Evolutionary conservation across 2,888 invertebrate species (phyloP).

Genomic region (Microplitis manilae): DNA sequence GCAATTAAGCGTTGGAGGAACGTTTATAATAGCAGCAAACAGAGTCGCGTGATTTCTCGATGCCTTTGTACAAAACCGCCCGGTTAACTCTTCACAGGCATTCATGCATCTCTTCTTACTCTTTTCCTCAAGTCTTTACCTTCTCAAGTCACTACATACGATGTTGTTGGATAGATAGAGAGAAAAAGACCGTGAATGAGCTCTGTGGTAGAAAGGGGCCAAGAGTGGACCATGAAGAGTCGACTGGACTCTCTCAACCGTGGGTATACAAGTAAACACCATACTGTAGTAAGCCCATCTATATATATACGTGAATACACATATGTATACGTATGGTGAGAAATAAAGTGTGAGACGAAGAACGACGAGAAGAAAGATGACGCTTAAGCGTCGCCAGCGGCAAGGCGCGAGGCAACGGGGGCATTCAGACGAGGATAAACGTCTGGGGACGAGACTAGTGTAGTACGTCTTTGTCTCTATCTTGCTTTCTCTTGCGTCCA

Average conservation of each 20-base stretch:
- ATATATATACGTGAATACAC: slow-evolving; percentile 13
- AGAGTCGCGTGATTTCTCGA: slow-evolving; percentile 32
- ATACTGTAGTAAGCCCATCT: background rate
- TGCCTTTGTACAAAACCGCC: slow-evolving; percentile 32
- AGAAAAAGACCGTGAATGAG: background rate
- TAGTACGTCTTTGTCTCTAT: background rate
- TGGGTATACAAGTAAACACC: slow-evolving; percentile 1
- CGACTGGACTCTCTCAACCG: slow-evolving; percentile 28
- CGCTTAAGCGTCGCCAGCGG: slow-evolving; percentile 33
- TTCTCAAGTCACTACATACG: background rate
- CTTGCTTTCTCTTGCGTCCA: slow-evolving; percentile 30
- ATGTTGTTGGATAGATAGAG: background rate
- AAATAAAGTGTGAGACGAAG: slow-evolving; percentile 15
- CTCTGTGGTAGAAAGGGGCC: background rate
- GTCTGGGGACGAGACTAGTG: slow-evolving; percentile 7
- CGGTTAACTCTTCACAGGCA: slow-evolving; percentile 17
- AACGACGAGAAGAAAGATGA: slow-evolving; percentile 20
- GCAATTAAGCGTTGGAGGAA: slow-evolving; percentile 38
- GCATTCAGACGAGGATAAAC: background rate
- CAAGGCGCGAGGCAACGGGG: slow-evolving; percentile 26
- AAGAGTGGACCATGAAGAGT: slow-evolving; percentile 35
- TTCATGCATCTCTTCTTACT: slow-evolving; percentile 20
- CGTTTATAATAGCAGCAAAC: slow-evolving; percentile 37
- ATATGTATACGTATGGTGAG: slow-evolving; percentile 17
- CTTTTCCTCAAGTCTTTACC: slow-evolving; percentile 1